These are phyloP conservation scores for Enteromius afrohamiltoni DNA, from an alignment of 2,797 vertebrate species.

Conservation along the genomic window DNA sequence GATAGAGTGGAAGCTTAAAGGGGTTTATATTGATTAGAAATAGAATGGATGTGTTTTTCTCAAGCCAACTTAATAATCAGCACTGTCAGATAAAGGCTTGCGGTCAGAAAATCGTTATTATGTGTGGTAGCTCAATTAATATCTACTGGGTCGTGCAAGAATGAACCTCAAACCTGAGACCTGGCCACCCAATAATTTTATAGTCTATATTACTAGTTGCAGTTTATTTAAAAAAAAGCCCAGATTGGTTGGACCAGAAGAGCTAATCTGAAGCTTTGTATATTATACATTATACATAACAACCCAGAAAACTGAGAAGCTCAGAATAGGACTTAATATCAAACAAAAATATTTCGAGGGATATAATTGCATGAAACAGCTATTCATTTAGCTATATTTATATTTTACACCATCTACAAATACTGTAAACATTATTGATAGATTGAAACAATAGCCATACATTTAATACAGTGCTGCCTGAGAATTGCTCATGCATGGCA, in stretches of 20 bases:
- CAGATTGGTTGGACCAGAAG: not conserved
- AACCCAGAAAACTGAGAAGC: not conserved
- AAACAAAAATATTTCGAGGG: not conserved
- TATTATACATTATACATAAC: not conserved
- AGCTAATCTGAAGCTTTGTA: not conserved
- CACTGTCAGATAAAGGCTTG: not conserved
- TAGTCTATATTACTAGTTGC: not conserved
- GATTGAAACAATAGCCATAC: not conserved
- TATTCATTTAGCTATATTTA: not conserved
- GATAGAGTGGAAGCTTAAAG: too few relatives aligned
- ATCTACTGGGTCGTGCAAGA: not conserved
- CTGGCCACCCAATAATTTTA: not conserved
- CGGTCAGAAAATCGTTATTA: not conserved
- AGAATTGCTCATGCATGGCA: constrained; percentile 9
- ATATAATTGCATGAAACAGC: not conserved
- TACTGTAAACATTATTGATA: not conserved
- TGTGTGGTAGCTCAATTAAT: not conserved
- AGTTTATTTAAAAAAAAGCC: not conserved
- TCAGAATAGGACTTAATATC: too few relatives aligned
- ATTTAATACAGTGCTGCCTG: constrained; percentile 14
- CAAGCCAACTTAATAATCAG: not conserved
- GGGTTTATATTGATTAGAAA: too few relatives aligned
- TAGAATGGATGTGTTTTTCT: too few relatives aligned
- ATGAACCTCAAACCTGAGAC: constrained; percentile 2
- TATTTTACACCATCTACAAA: constrained; percentile 14